phyloP scores from a whole-genome alignment of 2,888 invertebrate genomes.

The Gerris lacustris region DNA sequence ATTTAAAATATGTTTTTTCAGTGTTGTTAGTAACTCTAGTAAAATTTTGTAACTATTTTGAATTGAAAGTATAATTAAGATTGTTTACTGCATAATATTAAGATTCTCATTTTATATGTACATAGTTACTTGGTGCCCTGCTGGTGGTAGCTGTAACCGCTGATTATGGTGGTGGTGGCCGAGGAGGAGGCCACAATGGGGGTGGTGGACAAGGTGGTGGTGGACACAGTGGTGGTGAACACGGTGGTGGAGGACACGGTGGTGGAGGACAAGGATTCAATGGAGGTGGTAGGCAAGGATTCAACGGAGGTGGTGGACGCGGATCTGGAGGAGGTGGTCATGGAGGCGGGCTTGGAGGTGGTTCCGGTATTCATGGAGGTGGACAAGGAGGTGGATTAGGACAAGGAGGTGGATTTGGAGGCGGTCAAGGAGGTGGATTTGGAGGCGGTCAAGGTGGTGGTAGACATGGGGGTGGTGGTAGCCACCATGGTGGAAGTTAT shows the following conservation, averaged over 20 bases:
- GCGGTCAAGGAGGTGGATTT: slow-evolving; percentile 4
- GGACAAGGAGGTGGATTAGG: background rate
- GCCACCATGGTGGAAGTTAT: too few relatives aligned
- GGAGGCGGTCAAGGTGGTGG: background rate
- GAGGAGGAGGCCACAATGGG: background rate
- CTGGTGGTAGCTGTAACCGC: too few relatives aligned
- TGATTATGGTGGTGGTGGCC: background rate
- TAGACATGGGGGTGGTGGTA: background rate
- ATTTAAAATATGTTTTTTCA: too few relatives aligned
- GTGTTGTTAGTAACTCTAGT: too few relatives aligned
- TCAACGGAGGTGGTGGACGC: background rate
- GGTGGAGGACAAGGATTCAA: background rate
- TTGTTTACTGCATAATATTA: too few relatives aligned
- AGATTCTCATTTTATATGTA: too few relatives aligned
- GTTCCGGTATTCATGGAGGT: background rate
- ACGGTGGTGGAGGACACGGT: background rate
- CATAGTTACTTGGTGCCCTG: too few relatives aligned
- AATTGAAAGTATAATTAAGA: too few relatives aligned
- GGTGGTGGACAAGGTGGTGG: background rate
- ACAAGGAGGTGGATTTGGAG: background rate
- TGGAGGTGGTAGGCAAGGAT: background rate
- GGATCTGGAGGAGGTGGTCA: background rate
- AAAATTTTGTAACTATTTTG: too few relatives aligned
- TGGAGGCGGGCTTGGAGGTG: background rate
- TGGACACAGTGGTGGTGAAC: background rate